phyloP scores from a whole-genome alignment of 2,888 invertebrate genomes.

The Deilephila porcellus region DNA sequence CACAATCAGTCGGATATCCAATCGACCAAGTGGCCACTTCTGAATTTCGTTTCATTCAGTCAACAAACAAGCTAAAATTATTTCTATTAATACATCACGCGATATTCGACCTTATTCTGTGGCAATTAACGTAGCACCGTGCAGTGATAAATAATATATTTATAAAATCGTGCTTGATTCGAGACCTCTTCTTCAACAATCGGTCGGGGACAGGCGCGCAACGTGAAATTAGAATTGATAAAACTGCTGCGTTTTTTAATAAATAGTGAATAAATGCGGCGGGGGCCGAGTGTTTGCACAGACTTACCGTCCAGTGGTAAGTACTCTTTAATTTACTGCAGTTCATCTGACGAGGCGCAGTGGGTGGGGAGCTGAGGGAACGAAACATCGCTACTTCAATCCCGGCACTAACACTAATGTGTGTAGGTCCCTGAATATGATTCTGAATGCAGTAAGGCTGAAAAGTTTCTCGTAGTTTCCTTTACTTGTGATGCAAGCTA shows the following conservation, averaged over 20 bases:
- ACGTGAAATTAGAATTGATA: conserved; percentile 18
- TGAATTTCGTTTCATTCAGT: conserved; percentile 53
- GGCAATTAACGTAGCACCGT: neutral
- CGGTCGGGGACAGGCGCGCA: neutral
- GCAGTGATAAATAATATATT: neutral
- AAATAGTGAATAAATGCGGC: neutral
- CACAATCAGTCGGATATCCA: conserved; percentile 50
- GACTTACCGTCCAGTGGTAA: conserved; percentile 5
- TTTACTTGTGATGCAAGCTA: too few relatives aligned
- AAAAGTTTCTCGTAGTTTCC: too few relatives aligned
- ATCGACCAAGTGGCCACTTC: conserved; percentile 59
- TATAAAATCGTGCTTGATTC: conserved; percentile 10
- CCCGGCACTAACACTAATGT: too few relatives aligned
- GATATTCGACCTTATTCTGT: neutral
- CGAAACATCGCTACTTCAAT: too few relatives aligned
- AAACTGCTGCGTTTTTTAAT: conserved; percentile 11
- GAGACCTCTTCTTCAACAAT: conserved; percentile 15
- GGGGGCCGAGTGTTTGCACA: neutral
- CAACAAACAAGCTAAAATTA: conserved; percentile 56
- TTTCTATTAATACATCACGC: conserved; percentile 10
- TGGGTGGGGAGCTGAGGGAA: too few relatives aligned
- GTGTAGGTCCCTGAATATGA: too few relatives aligned
- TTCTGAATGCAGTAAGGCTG: too few relatives aligned
- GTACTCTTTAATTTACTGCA: neutral
- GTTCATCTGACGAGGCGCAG: neutral